These are phyloP conservation scores for Apodemus agrarius DNA, from an alignment of 2,797 vertebrate genomes.

Conservation along the genomic window DNA sequence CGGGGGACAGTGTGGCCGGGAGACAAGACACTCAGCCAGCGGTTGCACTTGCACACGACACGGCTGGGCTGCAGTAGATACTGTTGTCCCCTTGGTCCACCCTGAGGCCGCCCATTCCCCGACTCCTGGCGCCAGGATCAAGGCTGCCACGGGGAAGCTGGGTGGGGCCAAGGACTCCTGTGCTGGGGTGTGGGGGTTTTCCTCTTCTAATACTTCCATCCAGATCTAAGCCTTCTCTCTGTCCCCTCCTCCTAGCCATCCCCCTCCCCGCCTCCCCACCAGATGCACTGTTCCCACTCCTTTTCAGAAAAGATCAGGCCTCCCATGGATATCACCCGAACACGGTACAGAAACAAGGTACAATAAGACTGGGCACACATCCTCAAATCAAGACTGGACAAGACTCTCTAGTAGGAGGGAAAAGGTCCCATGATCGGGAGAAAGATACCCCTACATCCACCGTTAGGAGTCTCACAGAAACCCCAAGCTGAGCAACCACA, in stretches of 20 bases:
- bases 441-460: background rate
- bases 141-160: background rate
- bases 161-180: background rate
- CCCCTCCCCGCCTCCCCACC: fast-evolving
- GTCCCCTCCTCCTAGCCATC: background rate
- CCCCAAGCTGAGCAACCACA: background rate
- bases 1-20: fast-evolving
- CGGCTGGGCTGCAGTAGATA: background rate
- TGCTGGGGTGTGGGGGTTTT: background rate
- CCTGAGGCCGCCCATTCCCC: background rate
- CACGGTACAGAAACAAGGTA: background rate
- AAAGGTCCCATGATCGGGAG: no score
- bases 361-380: background rate
- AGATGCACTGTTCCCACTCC: background rate
- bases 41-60: no score
- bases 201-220: background rate
- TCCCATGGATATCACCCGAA: background rate
- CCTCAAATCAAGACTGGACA: background rate
- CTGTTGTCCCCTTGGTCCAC: no score
- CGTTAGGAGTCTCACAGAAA: background rate
- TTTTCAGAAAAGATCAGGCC: background rate
- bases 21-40: background rate
- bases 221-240: background rate
- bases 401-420: background rate
- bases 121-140: background rate